phyloP scores from a whole-genome alignment of 1,140 invertebrate genomes.

The Nephila pilipes region DNA sequence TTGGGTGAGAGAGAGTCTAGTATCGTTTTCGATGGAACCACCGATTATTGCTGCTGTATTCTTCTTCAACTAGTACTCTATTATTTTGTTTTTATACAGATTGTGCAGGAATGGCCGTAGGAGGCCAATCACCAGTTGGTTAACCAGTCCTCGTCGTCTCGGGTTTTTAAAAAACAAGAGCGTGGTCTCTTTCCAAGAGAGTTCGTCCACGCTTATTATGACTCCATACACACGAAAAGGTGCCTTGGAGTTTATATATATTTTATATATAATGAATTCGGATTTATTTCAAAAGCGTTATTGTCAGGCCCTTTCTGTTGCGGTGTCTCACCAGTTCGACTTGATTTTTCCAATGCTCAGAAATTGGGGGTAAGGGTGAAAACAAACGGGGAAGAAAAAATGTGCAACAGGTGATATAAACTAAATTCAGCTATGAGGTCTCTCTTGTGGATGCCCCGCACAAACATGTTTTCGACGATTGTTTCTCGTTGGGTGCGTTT shows the following conservation, averaged over 20 bases:
- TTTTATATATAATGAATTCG: constrained; percentile 18
- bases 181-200: neutral
- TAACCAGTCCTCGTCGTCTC: neutral
- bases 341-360: neutral
- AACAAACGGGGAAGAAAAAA: constrained; percentile 52
- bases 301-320: neutral
- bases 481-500: constrained; percentile 3
- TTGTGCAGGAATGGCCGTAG: constrained; percentile 37
- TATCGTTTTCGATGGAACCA: neutral
- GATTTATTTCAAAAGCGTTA: neutral
- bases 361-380: constrained; percentile 23
- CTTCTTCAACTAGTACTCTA: neutral
- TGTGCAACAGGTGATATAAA: constrained; percentile 66
- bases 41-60: constrained; percentile 11
- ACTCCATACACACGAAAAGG: neutral
- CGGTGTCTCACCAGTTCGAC: constrained; percentile 23
- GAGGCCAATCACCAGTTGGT: neutral
- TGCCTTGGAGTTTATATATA: neutral
- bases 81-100: constrained; percentile 49
- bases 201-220: neutral
- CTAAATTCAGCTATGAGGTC: constrained; percentile 48
- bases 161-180: constrained; percentile 4
- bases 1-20: neutral
- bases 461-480: neutral
- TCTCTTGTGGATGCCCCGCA: constrained; percentile 13